Conservation (phyloP, 2,113 vertebrate genomes). For the Ascaphus truei region DNA sequence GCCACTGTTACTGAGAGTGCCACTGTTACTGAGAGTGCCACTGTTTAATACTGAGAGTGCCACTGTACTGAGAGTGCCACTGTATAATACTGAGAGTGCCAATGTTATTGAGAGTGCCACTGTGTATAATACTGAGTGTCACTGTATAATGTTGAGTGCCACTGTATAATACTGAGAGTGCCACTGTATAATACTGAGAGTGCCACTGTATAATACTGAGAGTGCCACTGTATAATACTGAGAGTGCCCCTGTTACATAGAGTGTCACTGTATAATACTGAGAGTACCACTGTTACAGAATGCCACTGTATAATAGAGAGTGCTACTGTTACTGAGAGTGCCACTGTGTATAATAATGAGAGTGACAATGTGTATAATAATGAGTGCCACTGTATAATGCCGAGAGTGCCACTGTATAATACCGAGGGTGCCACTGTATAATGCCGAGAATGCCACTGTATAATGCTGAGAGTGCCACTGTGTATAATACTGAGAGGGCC, state of each 20-base stretch:
- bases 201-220: no score
- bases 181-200: no score
- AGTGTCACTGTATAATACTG: no score
- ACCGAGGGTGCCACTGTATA: no score
- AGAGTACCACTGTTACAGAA: no score
- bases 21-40: no score
- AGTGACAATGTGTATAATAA: neutral
- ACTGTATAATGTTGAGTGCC: no score
- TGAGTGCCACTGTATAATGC: no score
- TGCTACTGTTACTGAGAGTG: neutral
- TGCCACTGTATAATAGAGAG: neutral
- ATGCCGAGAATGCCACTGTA: neutral
- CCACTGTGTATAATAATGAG: no score
- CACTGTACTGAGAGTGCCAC: neutral
- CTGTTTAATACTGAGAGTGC: no score
- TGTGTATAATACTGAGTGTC: no score
- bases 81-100: neutral
- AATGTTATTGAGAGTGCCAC: neutral
- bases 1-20: neutral
- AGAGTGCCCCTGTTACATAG: neutral
- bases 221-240: neutral
- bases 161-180: conserved; percentile 2
- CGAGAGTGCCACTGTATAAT: neutral
- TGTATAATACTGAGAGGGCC: neutral
- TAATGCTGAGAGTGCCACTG: neutral